Evolutionary conservation across 2,888 invertebrate genomes (phyloP), one percentile per base, ranked within the genome.

Genomic region (Coelopa pilipes): DNA sequence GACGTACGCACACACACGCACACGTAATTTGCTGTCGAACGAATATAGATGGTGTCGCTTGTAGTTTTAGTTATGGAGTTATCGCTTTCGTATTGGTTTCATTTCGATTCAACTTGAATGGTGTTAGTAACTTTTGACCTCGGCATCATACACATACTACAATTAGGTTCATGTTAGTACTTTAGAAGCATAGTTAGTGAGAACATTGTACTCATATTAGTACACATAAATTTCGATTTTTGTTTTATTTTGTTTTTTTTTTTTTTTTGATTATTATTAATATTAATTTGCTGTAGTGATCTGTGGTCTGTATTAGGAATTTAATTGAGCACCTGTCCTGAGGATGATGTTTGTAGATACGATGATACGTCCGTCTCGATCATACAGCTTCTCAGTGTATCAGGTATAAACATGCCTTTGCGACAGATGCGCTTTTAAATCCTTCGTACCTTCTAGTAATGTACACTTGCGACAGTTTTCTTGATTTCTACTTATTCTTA

Each of bases 341-440:
- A 94, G 91, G 95, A 95, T 91, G 95, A 95, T 90, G 95, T 94
- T 92, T 95, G 95, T 88, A 95, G 93, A 91, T 95, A 96, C 89
- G 95, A 94, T 89, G 95, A 94, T 89, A 95, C 95, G 94, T 95
- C 95, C 89, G 93, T 93, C 93, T 95, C 95, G 92, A 95, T 95
- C 95, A 95, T 95, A 92, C 95, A 95, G 94, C 94, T 94, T 91
- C 95, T 93, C 90, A 95, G 91, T 86, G 94, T 93, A 90, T 95
- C 95, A 90, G 95, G 95, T 92, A 95, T 95, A 91, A 95, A 95
- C 95, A 95, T 95, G 83, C 86, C 87, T 83, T 83, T 53, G 57
- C 59, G 70, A 50, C 60, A 70, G 12, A 65, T 62, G 59, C 53
- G 45, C 13, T 17, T 46, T 24, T 60, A 13, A 69, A 57, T 59